Evolutionary conservation across 2,797 vertebrate genomes (phyloP), one percentile per base, ranked within the genome.

Genomic region (Chloroceryle inda): DNA sequence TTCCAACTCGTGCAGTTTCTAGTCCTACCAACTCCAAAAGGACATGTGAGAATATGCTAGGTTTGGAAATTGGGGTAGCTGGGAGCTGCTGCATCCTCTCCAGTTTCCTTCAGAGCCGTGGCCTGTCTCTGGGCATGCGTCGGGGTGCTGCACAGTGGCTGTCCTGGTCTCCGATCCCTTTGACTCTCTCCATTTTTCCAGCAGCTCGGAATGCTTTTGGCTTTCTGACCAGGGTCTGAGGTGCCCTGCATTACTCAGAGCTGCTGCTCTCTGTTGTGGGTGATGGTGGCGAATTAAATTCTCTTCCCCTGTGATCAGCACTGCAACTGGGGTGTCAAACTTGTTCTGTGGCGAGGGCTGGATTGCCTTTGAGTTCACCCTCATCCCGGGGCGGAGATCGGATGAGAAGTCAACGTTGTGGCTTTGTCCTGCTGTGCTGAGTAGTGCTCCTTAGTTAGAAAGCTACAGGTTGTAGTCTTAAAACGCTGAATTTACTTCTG

Each of bases 111-210:
- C 18, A 45, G 13, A 4, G 10, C 71, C 0, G 0, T 38, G 21
- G 45, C 47, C n/a, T 31, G 61, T 27, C 31, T 47, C 38, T 37
- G 4, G 19, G 56, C 23, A 35, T 0, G 0, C 0, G 1, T 9
- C 0, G 0, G 29, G 45, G 19, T 53, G 9, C 80, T 24, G 31
- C 0, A 0, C 12, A 5, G 3, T 26, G 59, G 5, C 64, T 11
- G 9, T 42, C 35, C 38, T 7, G 2, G 13, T 22, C 87, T 71
- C 55, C 35, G 24, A 6, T 40, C 31, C 75, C 14, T 47, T 35
- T 20, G 71, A 14, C 3, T 8, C 21, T 59, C 52, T 44, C 42
- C 4, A 0, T 56, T 76, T 61, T 77, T 22, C 76, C 62, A 27
- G 55, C 59, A 59, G 38, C 68, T 37, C 29, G 11, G 74, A 52